Evolutionary conservation across 2,113 vertebrate species (phyloP), one percentile per base, ranked within the genome.

Genomic region (Romanogobio albipinnatus): DNA sequence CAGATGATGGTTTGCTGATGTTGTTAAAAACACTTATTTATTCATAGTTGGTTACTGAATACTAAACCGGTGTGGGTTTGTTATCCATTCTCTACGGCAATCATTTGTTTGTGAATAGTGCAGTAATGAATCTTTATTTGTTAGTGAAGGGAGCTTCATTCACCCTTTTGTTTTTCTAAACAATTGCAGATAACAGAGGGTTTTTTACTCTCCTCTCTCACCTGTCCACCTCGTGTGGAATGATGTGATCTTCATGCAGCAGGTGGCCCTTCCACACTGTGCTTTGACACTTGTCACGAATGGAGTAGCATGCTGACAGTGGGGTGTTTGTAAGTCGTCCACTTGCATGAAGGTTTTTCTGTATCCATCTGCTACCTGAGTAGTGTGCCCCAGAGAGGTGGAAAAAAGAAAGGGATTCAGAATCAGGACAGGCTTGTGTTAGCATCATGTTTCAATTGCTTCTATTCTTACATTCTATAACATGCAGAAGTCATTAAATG

Each of bases 311-410:
- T 45, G 45, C 79, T 81, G 61, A 68, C 79, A 81, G 79, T 47
- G 13, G 79, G 79, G 45, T 81, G 79, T 81, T 68, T 81, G 79
- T 68, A 81, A 81, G 79, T 81, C 79, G 29, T 81, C 45, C 62
- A 81, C 79, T 81, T 68, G 79, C 79, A 81, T 81, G 79, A 81
- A 45, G 62, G 61, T 45, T 81, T 64, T 80, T 81, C 73, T 59
- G 59, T 70, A 49, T 76, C 51, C 29, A 33, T 58, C 64, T 75
- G 76, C 81, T 80, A 77, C 22, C 17, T 43, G 82, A 87, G 76
- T 87, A 61, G 56, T 77, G 43, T 62, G 29, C 13, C 45, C 22
- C 15, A 36, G 85, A 86, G 36, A 83, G 24, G 29, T 29, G 29
- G 64, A 5, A 26, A 71, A 43, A 73, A 85, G 9, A 49, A 64